Conservation (phyloP, 1,140 invertebrate species). For the Leptestheria dahalacensis region DNA sequence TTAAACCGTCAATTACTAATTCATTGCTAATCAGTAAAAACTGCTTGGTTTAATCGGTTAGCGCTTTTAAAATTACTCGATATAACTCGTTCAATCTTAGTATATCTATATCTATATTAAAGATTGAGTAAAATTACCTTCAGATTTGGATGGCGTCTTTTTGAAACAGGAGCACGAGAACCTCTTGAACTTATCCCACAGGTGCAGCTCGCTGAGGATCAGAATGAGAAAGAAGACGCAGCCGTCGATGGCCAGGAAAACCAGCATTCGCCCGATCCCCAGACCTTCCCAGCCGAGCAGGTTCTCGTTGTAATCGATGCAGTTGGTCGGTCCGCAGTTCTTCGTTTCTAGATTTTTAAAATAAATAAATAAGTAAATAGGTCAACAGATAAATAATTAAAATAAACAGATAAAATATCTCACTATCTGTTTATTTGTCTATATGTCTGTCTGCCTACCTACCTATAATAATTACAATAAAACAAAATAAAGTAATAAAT, state of each 20-base stretch:
- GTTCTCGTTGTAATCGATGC: conserved; percentile 28
- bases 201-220: conserved; percentile 36
- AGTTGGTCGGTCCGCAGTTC: conserved; percentile 23
- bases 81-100: too few species aligned
- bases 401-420: too few species aligned
- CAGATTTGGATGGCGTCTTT: not conserved
- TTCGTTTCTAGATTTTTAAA: conserved; percentile 19
- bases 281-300: conserved; percentile 32
- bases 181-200: conserved; percentile 19
- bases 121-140: not conserved
- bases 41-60: too few species aligned
- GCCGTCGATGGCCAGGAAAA: conserved; percentile 32
- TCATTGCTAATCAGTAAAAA: too few species aligned
- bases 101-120: not conserved
- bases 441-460: too few species aligned
- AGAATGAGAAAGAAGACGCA: conserved; percentile 32
- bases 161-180: not conserved
- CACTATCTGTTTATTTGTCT: too few species aligned
- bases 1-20: too few species aligned
- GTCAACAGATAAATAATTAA: too few species aligned
- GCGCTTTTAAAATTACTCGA: too few species aligned
- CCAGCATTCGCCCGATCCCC: conserved; percentile 40
- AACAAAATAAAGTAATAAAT: conserved; percentile 11
- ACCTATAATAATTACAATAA: too few species aligned
- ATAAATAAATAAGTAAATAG: conserved; percentile 18